phyloP scores from a whole-genome alignment of 2,113 vertebrate genomes.

The Lampris incognitus region DNA sequence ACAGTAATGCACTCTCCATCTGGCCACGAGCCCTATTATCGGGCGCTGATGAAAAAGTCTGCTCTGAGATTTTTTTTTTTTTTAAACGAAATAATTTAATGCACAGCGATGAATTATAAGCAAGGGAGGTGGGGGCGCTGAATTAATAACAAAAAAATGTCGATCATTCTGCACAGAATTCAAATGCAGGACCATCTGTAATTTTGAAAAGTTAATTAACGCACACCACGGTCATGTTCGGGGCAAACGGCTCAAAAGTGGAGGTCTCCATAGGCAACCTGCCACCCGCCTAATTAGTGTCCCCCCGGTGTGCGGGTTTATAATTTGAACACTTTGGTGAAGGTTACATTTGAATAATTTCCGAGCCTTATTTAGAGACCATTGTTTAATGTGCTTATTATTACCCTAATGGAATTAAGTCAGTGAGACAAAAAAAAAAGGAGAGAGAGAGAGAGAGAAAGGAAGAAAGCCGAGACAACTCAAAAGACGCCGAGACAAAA shows the following conservation, averaged over 20 bases:
- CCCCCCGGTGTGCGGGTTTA: slow-evolving; percentile 67
- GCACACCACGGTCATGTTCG: slow-evolving; percentile 74
- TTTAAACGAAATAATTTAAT: slow-evolving; percentile 25
- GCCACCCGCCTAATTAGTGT: slow-evolving; percentile 76
- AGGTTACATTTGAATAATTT: slow-evolving; percentile 78
- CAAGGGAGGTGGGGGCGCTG: slow-evolving; percentile 26
- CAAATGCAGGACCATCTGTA: slow-evolving; percentile 74
- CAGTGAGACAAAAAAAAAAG: slow-evolving; percentile 23
- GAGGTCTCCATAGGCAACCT: slow-evolving; percentile 74
- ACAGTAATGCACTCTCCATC: slow-evolving; percentile 38
- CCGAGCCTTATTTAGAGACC: slow-evolving; percentile 61
- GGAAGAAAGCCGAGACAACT: not conserved
- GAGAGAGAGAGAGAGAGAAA: not conserved
- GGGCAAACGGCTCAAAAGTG: slow-evolving; percentile 78
- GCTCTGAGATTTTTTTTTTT: slow-evolving; percentile 14
- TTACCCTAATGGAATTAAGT: slow-evolving; percentile 61
- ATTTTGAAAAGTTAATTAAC: slow-evolving; percentile 81
- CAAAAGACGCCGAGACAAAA: not conserved
- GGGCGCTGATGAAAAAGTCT: slow-evolving; percentile 30
- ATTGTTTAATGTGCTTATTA: slow-evolving; percentile 67
- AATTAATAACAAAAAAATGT: slow-evolving; percentile 67
- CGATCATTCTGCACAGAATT: slow-evolving; percentile 67
- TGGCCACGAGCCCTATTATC: slow-evolving; percentile 51
- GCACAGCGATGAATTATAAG: slow-evolving; percentile 42
- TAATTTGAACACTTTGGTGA: slow-evolving; percentile 70